These are phyloP conservation scores for Cydia splendana DNA, from an alignment of 1,140 invertebrate genomes.

Conservation along the genomic window DNA sequence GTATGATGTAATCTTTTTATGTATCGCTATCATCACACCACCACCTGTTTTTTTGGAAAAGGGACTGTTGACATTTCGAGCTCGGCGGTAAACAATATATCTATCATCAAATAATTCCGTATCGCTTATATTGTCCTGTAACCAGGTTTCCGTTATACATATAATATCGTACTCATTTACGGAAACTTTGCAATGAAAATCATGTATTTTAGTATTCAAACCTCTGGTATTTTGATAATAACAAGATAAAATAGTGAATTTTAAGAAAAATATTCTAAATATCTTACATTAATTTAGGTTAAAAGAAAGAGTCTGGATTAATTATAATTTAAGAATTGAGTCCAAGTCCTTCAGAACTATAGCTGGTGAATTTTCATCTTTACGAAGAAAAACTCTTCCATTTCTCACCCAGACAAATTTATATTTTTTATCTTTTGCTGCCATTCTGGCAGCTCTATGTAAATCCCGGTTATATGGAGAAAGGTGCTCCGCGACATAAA, in stretches of 20 bases:
- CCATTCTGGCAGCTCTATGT: slow-evolving; percentile 40
- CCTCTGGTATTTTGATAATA: background rate
- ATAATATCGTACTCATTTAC: background rate
- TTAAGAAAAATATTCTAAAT: background rate
- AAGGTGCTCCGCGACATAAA: slow-evolving; percentile 48
- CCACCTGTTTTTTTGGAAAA: background rate
- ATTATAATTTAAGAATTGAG: no score
- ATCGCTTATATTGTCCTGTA: background rate
- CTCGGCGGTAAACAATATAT: background rate
- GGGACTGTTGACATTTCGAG: background rate
- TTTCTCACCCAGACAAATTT: slow-evolving; percentile 47
- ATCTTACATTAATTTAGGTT: no score
- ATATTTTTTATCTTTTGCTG: slow-evolving; percentile 42
- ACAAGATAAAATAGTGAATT: background rate
- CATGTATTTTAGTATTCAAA: background rate
- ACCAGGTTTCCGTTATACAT: background rate
- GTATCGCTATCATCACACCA: background rate
- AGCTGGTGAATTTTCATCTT: slow-evolving; percentile 36
- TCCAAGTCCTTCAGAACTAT: slow-evolving; percentile 34
- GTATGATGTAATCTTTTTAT: background rate
- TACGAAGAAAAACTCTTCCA: slow-evolving; percentile 43
- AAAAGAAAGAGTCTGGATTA: no score
- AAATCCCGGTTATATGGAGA: slow-evolving; percentile 40
- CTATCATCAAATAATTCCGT: background rate
- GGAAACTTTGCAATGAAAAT: background rate